A percentile compares a stretch with the other conserved stretches of the same genome.
Conservation (phyloP, 2,797 vertebrate species). For the Tragelaphus oryx region DNA sequence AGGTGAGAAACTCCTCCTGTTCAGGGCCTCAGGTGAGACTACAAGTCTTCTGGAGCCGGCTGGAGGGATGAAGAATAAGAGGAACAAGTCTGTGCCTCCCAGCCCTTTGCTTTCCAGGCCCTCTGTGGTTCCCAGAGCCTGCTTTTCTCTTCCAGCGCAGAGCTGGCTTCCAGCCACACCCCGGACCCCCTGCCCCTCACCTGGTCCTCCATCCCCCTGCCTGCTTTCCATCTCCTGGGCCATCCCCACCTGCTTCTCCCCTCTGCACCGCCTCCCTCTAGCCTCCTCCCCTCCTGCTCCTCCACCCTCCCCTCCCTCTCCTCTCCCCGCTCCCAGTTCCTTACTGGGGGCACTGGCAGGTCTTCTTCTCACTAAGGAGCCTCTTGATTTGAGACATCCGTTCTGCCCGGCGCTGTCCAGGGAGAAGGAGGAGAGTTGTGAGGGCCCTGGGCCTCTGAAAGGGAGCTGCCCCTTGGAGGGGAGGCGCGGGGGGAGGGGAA, state of each 20-base stretch:
- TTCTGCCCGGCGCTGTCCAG: slow-evolving; percentile 73
- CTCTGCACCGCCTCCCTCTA: neutral
- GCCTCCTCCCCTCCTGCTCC: neutral
- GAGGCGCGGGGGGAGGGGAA: neutral
- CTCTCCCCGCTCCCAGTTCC: neutral
- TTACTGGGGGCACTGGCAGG: slow-evolving; percentile 81
- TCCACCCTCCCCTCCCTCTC: neutral
- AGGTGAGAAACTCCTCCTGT: neutral
- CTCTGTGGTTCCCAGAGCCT: neutral
- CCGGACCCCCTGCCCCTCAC: too few species aligned
- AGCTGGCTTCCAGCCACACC: neutral
- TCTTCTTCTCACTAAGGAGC: slow-evolving; percentile 82
- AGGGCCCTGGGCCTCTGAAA: slow-evolving; percentile 50
- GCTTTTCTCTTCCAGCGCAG: neutral
- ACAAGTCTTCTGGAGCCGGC: slow-evolving; percentile 48
- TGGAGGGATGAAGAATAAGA: neutral
- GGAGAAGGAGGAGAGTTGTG: slow-evolving; percentile 56
- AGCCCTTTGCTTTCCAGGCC: neutral
- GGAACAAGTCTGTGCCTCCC: neutral
- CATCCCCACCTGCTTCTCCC: neutral
- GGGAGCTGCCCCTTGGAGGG: slow-evolving; percentile 9
- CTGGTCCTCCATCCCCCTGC: too few species aligned
- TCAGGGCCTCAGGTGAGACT: neutral
- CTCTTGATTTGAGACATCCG: slow-evolving; percentile 77
- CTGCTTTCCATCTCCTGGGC: neutral